These are phyloP conservation scores for Lampris incognitus DNA, from an alignment of 2,113 vertebrate species.

Conservation along the genomic window DNA sequence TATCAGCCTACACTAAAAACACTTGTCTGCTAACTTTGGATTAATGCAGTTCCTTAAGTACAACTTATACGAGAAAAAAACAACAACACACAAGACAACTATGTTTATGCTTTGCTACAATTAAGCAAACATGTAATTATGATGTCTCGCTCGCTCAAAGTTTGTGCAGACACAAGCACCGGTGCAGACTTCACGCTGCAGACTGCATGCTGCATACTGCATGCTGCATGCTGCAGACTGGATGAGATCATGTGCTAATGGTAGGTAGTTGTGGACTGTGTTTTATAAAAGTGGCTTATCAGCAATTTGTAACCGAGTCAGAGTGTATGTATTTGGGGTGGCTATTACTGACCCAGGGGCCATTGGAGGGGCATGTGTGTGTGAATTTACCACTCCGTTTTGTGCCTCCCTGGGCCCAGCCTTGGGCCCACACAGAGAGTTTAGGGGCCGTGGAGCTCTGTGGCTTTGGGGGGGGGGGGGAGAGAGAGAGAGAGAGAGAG, in stretches of 20 bases:
- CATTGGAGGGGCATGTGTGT: constrained; percentile 49
- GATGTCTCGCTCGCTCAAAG: background rate
- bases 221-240: background rate
- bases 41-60: background rate
- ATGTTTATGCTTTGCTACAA: background rate
- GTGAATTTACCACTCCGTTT: constrained; percentile 62
- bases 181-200: background rate
- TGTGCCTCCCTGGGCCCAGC: constrained; percentile 38
- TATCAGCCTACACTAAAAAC: background rate
- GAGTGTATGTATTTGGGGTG: constrained; percentile 38
- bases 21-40: background rate
- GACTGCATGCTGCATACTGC: too few species aligned
- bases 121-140: constrained; percentile 1
- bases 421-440: constrained; percentile 68
- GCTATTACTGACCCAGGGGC: constrained; percentile 63
- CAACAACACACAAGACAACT: background rate
- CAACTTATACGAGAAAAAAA: background rate
- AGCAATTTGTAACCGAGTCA: constrained; percentile 61
- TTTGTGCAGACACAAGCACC: constrained; percentile 45
- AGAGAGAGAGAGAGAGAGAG: constrained; percentile 10
- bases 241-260: constrained; percentile 56
- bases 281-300: constrained; percentile 66
- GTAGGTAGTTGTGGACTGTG: constrained; percentile 44
- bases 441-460: constrained; percentile 34
- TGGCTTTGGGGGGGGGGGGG: constrained; percentile 41